Percentiles rank a stretch among this genome's conserved stretches.
These are phyloP conservation scores for Blastomussa wellsi DNA, from an alignment of 92 coral and sea anemone species.

Conservation along the genomic window DNA sequence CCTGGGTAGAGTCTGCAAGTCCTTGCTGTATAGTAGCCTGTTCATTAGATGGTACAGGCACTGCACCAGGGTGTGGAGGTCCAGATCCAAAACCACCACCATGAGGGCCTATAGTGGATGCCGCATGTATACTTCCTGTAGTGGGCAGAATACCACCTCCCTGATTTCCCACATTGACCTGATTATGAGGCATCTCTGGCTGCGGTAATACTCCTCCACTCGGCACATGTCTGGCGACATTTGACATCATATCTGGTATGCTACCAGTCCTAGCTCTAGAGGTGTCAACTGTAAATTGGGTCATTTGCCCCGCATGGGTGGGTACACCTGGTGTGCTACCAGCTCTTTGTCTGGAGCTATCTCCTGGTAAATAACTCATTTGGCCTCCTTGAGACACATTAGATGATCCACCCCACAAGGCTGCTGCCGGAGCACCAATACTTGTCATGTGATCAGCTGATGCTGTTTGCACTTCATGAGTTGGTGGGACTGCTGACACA, in stretches of 20 bases:
- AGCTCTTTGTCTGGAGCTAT: background rate
- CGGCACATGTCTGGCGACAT: background rate
- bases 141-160: background rate
- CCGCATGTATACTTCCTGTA: background rate
- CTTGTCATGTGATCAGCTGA: conserved; percentile 4
- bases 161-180: background rate
- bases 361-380: background rate
- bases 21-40: background rate
- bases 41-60: conserved; percentile 1
- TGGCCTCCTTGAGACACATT: conserved; percentile 9
- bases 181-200: conserved; percentile 11
- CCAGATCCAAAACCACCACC: background rate
- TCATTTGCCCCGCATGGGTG: conserved; percentile 22
- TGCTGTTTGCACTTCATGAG: conserved; percentile 10
- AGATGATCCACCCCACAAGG: conserved; percentile 2
- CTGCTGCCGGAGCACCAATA: background rate
- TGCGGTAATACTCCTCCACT: conserved; percentile 16
- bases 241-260: conserved; percentile 15
- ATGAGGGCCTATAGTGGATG: background rate
- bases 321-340: background rate
- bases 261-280: conserved; percentile 20
- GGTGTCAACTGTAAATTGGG: background rate
- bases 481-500: background rate
- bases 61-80: conserved; percentile 3
- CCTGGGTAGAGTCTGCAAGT: conserved; percentile 13